Conservation (phyloP, 2,113 vertebrate genomes). For the Rhodinocichla rosea region DNA sequence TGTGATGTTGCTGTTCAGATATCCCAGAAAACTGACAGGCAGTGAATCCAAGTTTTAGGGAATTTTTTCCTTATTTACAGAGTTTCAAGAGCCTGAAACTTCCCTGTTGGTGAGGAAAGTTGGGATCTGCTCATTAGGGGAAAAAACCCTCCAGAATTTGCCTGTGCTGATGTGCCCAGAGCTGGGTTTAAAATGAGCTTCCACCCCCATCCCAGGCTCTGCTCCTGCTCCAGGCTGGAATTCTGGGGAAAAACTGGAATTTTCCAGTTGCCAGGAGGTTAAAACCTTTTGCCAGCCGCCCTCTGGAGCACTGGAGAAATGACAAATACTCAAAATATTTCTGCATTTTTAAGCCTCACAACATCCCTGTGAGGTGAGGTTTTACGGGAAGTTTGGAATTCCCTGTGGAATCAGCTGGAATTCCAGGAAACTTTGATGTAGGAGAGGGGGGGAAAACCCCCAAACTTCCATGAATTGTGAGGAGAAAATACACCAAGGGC, state of each 20-base stretch:
- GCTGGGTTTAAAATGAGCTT: neutral
- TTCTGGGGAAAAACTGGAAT: neutral
- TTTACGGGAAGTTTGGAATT: neutral
- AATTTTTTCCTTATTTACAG: neutral
- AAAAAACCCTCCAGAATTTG: neutral
- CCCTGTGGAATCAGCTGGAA: neutral
- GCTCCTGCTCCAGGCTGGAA: neutral
- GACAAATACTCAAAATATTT: neutral
- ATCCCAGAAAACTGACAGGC: neutral
- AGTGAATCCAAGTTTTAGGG: neutral
- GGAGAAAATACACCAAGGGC: neutral
- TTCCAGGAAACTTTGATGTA: neutral
- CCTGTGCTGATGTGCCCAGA: neutral
- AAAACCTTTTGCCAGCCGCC: neutral
- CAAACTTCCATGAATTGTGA: neutral
- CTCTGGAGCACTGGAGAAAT: neutral
- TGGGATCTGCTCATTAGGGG: neutral
- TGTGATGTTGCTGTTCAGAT: neutral
- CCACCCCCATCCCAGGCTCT: neutral
- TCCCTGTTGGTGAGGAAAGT: neutral
- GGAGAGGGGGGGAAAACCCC: neutral
- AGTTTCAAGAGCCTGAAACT: neutral
- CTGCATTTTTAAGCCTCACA: neutral
- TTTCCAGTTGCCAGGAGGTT: neutral
- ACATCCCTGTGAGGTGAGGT: slow-evolving; percentile 14